Conservation (phyloP, 2,113 vertebrate species). For the Thamnophis sirtalis region DNA sequence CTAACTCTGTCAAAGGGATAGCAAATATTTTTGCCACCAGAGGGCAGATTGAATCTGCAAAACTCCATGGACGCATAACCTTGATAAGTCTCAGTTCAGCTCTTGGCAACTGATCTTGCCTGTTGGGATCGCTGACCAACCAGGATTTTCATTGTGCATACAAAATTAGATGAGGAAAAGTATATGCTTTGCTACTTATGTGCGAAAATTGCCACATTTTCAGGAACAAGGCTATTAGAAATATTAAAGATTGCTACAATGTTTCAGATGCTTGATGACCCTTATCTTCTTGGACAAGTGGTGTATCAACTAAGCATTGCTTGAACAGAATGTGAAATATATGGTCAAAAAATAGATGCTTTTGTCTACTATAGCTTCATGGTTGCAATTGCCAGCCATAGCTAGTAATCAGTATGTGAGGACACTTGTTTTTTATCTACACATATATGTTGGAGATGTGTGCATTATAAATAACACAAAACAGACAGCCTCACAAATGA, state of each 20-base stretch:
- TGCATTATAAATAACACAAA: fast-evolving
- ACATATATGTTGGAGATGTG: fast-evolving
- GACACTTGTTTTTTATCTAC: neutral
- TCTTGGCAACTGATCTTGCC: neutral
- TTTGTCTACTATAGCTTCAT: neutral
- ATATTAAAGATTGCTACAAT: neutral
- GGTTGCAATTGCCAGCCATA: neutral
- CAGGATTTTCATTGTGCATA: neutral
- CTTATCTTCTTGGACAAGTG: neutral
- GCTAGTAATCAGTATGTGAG: neutral
- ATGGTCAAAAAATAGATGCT: neutral
- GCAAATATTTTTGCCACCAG: constrained; percentile 23
- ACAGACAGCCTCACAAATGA: neutral
- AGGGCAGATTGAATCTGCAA: constrained; percentile 37
- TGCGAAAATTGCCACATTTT: neutral
- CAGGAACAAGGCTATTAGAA: neutral
- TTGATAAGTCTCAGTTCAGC: neutral
- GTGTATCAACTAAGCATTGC: neutral
- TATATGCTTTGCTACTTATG: neutral
- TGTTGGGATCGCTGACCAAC: neutral
- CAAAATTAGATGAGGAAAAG: constrained; percentile 1
- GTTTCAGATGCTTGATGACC: neutral
- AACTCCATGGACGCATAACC: neutral
- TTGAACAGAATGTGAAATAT: neutral
- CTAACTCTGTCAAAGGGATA: neutral